These are phyloP conservation scores for Dendrolimus houi DNA, from an alignment of 2,888 invertebrate species.

Conservation along the genomic window DNA sequence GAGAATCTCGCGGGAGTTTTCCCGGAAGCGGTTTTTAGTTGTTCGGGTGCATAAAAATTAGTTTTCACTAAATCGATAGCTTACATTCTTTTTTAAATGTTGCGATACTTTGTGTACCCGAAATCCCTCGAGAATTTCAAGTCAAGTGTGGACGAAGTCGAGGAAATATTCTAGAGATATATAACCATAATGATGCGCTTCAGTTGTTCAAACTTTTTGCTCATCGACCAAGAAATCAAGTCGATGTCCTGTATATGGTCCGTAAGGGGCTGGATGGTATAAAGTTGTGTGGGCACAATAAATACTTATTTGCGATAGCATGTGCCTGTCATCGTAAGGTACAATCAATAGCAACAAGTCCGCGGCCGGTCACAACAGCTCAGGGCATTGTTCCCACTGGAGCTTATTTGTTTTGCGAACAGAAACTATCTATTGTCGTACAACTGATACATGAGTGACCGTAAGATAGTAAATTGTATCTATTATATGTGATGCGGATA, in stretches of 20 bases:
- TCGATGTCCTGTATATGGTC: background rate
- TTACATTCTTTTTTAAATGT: too few species aligned
- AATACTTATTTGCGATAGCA: slow-evolving; percentile 67
- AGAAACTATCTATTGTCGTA: background rate
- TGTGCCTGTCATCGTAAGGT: slow-evolving; percentile 69
- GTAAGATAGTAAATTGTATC: slow-evolving; percentile 11
- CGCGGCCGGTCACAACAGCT: slow-evolving; percentile 36
- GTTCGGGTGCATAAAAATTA: too few species aligned
- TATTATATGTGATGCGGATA: slow-evolving; percentile 1
- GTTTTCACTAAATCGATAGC: too few species aligned
- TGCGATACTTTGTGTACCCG: too few species aligned
- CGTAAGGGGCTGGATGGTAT: slow-evolving; percentile 8
- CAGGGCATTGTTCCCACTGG: slow-evolving; percentile 58
- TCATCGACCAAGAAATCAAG: background rate
- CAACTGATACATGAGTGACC: background rate
- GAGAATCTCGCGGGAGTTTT: too few species aligned
- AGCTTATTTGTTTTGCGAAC: slow-evolving; percentile 4
- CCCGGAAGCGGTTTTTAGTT: too few species aligned
- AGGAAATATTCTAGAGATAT: too few species aligned
- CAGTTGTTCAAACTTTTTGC: background rate
- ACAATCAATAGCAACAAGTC: slow-evolving; percentile 61
- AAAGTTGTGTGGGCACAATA: slow-evolving; percentile 55
- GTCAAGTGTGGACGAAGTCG: too few species aligned
- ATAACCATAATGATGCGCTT: too few species aligned
- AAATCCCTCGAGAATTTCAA: too few species aligned